Percentiles rank a stretch among this genome's conserved stretches.
phyloP scores from a whole-genome alignment of 2,113 vertebrate species.

The Rhipidura dahli region DNA sequence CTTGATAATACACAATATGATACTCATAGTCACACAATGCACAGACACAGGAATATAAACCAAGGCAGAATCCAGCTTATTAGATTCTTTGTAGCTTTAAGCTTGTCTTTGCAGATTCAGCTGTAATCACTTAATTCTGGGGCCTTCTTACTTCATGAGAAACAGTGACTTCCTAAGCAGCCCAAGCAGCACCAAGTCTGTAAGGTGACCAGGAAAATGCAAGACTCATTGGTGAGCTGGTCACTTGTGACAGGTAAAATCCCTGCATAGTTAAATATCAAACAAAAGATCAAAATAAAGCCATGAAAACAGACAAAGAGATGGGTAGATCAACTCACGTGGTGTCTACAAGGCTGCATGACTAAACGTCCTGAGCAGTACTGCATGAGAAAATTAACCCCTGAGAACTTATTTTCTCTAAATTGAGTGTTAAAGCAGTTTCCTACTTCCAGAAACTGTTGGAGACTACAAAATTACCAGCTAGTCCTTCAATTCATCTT shows the following conservation, averaged over 20 bases:
- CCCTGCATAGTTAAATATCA: not conserved
- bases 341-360: not conserved
- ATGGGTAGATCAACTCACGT: not conserved
- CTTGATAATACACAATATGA: not conserved
- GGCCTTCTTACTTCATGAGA: not conserved
- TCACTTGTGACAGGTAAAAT: not conserved
- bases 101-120: not conserved
- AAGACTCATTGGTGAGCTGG: not conserved
- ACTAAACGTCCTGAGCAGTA: not conserved
- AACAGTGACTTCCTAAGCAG: not conserved
- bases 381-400: not conserved
- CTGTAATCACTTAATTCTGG: not conserved
- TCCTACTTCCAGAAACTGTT: not conserved
- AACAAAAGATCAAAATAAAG: not conserved
- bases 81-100: not conserved
- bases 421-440: not conserved
- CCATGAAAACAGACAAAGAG: not conserved
- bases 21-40: not conserved
- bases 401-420: not conserved
- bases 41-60: not conserved
- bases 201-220: not conserved
- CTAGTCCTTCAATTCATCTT: not conserved
- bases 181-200: not conserved
- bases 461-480: not conserved
- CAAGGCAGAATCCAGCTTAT: not conserved